Base-by-base conservation (phyloP, 2,113 vertebrate species). In the Hymenochirus boettgeri region DNA sequence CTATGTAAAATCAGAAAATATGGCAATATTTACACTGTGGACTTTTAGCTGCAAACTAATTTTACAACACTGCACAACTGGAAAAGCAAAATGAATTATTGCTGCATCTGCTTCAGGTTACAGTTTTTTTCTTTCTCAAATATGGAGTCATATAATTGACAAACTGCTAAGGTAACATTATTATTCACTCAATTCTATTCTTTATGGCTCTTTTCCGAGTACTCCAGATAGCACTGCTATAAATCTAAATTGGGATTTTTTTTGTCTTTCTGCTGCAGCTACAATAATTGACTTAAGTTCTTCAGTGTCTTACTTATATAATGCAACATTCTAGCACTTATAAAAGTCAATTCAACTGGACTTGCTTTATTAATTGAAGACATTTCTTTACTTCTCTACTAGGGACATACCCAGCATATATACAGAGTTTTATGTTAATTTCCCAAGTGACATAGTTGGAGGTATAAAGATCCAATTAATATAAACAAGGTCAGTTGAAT, bases 121-220 rank as follows among this genome's bases (percentile, higher is more conserved):
- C 31, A 57, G 21, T 29, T 57, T 37, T 57, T 57, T 57, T 7
- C 31, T 19, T 57, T 39, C 19, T 57, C 55, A 57, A 57, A 37
- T 57, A 57, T 35, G 31, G 55, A 57, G 55, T 37, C 55, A 57
- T 57, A 57, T 57, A 57, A 57, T 57, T 57, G 55, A 57, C 55
- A 57, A 57, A 57, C 55, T 37, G 29, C 55, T 37, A 57, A 57
- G 31, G 55, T 37, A 57, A 57, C 55, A 57, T 57, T 57, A 48
- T 48, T 48, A 57, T 57, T 57, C 55, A 57, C 29, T 33, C 55
- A 57, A 57, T 57, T 57, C 29, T 23, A 35, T 57, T 37, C 31
- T 57, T 57, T 37, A 57, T 31, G 21, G 55, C 55, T 57, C 39
- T 57, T 57, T 57, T 48, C 19, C 18, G 11, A 57, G 31, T 35